These are phyloP conservation scores for Agonopterix heracliana DNA, from an alignment of 2,888 invertebrate species.

Conservation along the genomic window DNA sequence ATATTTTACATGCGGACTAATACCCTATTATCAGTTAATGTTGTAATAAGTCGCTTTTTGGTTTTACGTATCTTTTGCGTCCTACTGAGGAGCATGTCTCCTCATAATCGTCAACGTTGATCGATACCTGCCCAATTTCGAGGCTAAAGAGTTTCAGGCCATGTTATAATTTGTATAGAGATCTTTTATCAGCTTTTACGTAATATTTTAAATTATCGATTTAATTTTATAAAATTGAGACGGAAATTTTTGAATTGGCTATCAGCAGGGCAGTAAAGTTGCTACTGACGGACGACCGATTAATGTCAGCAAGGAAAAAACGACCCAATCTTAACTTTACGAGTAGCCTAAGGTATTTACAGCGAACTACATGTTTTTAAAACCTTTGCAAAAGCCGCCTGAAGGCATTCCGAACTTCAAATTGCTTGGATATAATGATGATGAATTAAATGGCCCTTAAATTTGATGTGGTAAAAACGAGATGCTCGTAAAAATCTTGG, in stretches of 20 bases:
- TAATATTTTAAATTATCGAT: not conserved
- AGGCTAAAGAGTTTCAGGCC: slow-evolving; percentile 20
- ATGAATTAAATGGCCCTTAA: not conserved
- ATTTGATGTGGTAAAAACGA: too few relatives aligned
- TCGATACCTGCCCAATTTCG: slow-evolving; percentile 37
- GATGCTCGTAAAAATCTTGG: too few relatives aligned
- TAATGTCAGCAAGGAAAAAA: not conserved
- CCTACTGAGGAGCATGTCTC: slow-evolving; percentile 27
- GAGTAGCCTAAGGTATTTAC: not conserved
- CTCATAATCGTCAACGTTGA: slow-evolving; percentile 39
- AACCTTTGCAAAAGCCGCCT: slow-evolving; percentile 6
- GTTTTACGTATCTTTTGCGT: slow-evolving; percentile 15
- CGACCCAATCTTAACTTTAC: not conserved
- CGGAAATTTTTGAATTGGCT: too few relatives aligned
- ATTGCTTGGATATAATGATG: not conserved
- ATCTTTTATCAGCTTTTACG: not conserved
- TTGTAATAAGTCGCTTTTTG: not conserved
- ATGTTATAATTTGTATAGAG: slow-evolving; percentile 6
- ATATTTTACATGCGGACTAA: too few relatives aligned
- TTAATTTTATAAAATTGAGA: too few relatives aligned
- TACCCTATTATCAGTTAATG: too few relatives aligned
- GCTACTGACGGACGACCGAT: not conserved
- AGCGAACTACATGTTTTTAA: not conserved
- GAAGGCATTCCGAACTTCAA: slow-evolving; percentile 1
- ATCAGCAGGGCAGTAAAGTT: too few relatives aligned